Evolutionary conservation across 2,797 vertebrate species (phyloP), one percentile per base, ranked within the genome.

Genomic region (Brotula barbata): DNA sequence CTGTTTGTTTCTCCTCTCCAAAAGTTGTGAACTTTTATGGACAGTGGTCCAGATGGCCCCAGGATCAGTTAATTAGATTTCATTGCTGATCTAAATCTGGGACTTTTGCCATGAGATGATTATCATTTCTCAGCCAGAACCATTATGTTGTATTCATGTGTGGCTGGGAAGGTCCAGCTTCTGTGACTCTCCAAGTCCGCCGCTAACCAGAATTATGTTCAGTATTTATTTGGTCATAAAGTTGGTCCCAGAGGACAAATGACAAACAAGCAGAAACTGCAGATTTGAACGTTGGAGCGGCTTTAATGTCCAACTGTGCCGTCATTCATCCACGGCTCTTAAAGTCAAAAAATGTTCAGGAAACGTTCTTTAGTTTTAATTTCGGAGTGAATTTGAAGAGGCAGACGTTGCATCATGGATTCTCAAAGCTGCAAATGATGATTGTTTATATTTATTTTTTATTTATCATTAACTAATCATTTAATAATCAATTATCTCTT

Each of bases 51-150:
- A 49, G 39, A 25, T 44, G 51, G 39, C 20, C 19, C n/a, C 5
- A 21, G 19, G 47, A 41, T 59, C 22, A 42, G 31, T 66, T 57
- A 41, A 61, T 56, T 47, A 0, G 23, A 57, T 69, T 70, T 21
- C 25, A 14, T 11, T 75, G 48, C 6, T n/a, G n/a, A 40, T 40
- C 15, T 16, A 16, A 11, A 40, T 40, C 37, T n/a, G 37, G 15
- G 15, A n/a, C 6, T 40, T 16, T 16, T 40, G 15, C 36, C 36
- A 39, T 39, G 15, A 33, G 31, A 33, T 33, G 37, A 40, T 16
- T 40, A 40, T 40, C 14, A n/a, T 40, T 40, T 40, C 5, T 40
- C 31, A 33, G 31, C 31, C 31, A 33, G 31, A 33, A 11, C 31
- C 31, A 33, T 33, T 33, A 33, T 33, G 31, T 33, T 33, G 31